Conservation (phyloP, 2,113 vertebrate species). For the Heliornis fulica region DNA sequence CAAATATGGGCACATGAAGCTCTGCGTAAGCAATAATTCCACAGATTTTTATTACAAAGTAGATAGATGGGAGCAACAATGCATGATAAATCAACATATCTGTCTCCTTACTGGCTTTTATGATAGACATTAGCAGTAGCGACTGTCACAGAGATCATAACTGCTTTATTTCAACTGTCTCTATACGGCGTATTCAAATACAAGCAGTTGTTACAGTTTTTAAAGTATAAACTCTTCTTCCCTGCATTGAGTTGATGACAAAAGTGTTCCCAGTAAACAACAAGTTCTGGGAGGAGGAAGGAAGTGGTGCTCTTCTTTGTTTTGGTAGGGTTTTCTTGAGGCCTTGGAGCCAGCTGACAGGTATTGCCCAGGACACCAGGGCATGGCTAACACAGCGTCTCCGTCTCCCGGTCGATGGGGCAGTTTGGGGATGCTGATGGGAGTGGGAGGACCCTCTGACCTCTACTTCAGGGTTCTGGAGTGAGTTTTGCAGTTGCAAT, state of each 20-base stretch:
- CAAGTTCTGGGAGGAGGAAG: background rate
- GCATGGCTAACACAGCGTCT: accelerated
- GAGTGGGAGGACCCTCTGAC: background rate
- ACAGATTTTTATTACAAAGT: slow-evolving; percentile 68
- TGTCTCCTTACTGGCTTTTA: slow-evolving; percentile 69
- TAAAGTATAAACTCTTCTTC: slow-evolving; percentile 16
- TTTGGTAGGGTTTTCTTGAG: background rate
- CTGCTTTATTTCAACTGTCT: slow-evolving; percentile 69
- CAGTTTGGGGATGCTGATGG: accelerated
- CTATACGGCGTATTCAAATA: slow-evolving; percentile 30
- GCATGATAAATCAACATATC: slow-evolving; percentile 68
- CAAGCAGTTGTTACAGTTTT: slow-evolving; percentile 37
- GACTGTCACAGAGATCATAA: slow-evolving; percentile 67
- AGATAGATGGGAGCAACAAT: slow-evolving; percentile 37
- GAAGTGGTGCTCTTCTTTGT: background rate
- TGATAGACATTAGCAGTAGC: slow-evolving; percentile 61
- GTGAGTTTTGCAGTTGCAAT: background rate
- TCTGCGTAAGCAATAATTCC: slow-evolving; percentile 59
- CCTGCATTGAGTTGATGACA: background rate
- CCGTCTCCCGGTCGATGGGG: accelerated
- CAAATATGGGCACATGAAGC: slow-evolving; percentile 46
- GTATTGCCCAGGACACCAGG: background rate
- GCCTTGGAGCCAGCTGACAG: background rate
- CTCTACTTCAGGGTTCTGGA: background rate
- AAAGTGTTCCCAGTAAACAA: background rate